Conservation (phyloP, 2,888 invertebrate genomes). For the Pollenia labialis region DNA sequence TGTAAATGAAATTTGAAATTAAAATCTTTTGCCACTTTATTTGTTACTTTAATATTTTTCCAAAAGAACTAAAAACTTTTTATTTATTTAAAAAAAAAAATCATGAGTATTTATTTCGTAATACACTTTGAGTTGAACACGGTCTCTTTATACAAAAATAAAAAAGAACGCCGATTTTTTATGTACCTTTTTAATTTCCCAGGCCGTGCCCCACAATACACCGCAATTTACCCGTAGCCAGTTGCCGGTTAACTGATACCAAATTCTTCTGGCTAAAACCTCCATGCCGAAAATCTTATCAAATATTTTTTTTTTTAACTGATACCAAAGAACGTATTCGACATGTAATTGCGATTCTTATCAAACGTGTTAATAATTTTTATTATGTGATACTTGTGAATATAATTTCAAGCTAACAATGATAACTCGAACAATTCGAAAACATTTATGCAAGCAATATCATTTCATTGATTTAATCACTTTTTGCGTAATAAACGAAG, state of each 20-base stretch:
- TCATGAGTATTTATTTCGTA: too few relatives aligned
- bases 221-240: slow-evolving; percentile 62
- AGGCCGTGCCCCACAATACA: slow-evolving; percentile 53
- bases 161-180: not conserved
- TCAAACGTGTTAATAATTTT: slow-evolving; percentile 47
- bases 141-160: too few relatives aligned
- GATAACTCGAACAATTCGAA: not conserved
- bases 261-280: slow-evolving; percentile 50
- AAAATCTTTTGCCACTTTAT: too few relatives aligned
- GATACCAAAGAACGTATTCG: not conserved
- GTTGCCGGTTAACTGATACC: slow-evolving; percentile 66
- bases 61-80: too few relatives aligned
- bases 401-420: not conserved
- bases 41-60: too few relatives aligned
- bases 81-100: too few relatives aligned
- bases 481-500: not conserved
- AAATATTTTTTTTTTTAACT: slow-evolving; percentile 10
- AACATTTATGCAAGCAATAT: not conserved
- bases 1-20: too few relatives aligned
- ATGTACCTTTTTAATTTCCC: slow-evolving; percentile 63
- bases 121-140: too few relatives aligned
- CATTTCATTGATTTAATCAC: not conserved
- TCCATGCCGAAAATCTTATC: slow-evolving; percentile 59
- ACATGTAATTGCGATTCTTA: slow-evolving; percentile 39
- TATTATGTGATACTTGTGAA: slow-evolving; percentile 7